Conservation (phyloP, 2,888 invertebrate species). For the Pteria penguin region DNA sequence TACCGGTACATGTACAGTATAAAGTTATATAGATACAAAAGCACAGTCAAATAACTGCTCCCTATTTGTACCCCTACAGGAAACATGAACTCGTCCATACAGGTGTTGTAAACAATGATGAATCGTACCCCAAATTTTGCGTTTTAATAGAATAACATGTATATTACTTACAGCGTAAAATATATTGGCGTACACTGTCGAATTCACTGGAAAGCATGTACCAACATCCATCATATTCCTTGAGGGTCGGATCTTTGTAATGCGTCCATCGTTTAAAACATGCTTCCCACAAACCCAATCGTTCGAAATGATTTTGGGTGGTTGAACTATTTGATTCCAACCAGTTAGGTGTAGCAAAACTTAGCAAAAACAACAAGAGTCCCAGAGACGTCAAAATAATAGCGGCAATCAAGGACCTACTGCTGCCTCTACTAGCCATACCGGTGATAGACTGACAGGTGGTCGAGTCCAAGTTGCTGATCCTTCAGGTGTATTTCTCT, state of each 20-base stretch:
- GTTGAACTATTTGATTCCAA: conserved; percentile 59
- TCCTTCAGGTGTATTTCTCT: too few relatives aligned
- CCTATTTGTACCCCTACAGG: too few relatives aligned
- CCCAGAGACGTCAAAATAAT: conserved; percentile 1
- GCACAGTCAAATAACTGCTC: too few relatives aligned
- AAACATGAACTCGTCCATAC: not conserved
- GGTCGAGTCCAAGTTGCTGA: too few relatives aligned
- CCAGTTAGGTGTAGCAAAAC: conserved; percentile 70
- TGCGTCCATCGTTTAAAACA: conserved; percentile 93
- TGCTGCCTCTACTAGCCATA: too few relatives aligned
- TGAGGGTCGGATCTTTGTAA: conserved; percentile 90
- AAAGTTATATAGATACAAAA: too few relatives aligned
- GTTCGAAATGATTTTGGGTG: conserved; percentile 84
- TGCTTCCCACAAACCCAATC: conserved; percentile 96
- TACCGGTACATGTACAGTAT: too few relatives aligned
- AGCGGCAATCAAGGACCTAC: not conserved
- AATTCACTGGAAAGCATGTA: conserved; percentile 99
- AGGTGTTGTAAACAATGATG: not conserved
- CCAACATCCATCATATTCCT: conserved; percentile 97
- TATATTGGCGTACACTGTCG: conserved; percentile 93
- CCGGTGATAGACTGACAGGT: too few relatives aligned
- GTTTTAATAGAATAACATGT: too few relatives aligned
- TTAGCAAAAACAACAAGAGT: conserved; percentile 43
- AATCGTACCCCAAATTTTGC: too few relatives aligned
- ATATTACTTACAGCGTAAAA: conserved; percentile 88